Percentiles rank a stretch among this genome's conserved stretches.
Evolutionary conservation across 1,140 invertebrate species (phyloP).

Genomic region (Acromyrmex heyeri): DNA sequence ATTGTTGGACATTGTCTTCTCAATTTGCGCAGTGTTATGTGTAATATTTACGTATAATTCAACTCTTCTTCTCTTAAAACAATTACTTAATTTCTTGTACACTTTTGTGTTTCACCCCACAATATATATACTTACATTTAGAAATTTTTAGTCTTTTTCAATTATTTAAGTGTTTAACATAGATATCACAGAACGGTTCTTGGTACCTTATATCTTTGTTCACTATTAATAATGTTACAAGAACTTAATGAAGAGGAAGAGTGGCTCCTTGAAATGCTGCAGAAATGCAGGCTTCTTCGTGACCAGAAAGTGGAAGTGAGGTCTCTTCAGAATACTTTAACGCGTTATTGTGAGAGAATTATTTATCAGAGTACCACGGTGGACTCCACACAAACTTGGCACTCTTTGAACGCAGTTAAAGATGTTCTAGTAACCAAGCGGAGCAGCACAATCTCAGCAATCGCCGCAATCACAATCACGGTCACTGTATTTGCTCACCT

Average conservation of each 20-base stretch:
- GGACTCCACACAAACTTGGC: slow-evolving; percentile 76
- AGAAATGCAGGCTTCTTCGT: slow-evolving; percentile 79
- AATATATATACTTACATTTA: slow-evolving; percentile 84
- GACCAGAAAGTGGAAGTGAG: slow-evolving; percentile 77
- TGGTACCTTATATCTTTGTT: slow-evolving; percentile 86
- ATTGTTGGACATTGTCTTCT: slow-evolving; percentile 91
- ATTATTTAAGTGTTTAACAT: slow-evolving; percentile 87
- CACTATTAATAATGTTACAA: slow-evolving; percentile 82
- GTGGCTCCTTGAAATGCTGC: slow-evolving; percentile 81
- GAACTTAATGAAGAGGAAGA: slow-evolving; percentile 83
- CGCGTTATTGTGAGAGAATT: slow-evolving; percentile 77
- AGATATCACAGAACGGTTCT: slow-evolving; percentile 87
- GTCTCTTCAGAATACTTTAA: slow-evolving; percentile 74
- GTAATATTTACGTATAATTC: slow-evolving; percentile 76
- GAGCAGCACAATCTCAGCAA: slow-evolving; percentile 75
- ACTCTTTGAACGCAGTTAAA: slow-evolving; percentile 75
- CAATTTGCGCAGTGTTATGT: slow-evolving; percentile 77
- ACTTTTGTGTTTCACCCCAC: slow-evolving; percentile 70
- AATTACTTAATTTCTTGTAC: slow-evolving; percentile 78
- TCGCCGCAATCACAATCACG: slow-evolving; percentile 76
- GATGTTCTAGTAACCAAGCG: slow-evolving; percentile 73
- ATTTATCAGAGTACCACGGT: slow-evolving; percentile 73
- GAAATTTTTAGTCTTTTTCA: slow-evolving; percentile 86
- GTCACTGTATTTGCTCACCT: slow-evolving; percentile 77
- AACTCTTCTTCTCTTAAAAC: slow-evolving; percentile 69